Percentiles rank a stretch among this genome's conserved stretches.
Evolutionary conservation across 2,888 invertebrate genomes (phyloP).

Genomic region (Pammene fasciana): DNA sequence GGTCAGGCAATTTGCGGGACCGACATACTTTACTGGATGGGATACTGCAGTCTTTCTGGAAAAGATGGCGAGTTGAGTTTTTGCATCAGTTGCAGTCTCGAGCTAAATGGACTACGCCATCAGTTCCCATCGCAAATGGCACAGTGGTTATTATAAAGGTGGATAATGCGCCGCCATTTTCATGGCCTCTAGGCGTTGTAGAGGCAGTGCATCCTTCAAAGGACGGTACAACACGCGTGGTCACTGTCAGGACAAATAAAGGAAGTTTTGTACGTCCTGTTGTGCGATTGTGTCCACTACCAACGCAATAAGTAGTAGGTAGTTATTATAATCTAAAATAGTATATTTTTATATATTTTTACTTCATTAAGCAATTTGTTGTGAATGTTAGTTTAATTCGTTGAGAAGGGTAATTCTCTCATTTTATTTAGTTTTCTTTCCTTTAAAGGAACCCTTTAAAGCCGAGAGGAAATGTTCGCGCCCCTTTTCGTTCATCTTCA

Average conservation of each 20-base stretch:
- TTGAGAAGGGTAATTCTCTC: no score
- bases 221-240: background rate
- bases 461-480: no score
- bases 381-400: no score
- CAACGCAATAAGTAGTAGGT: background rate
- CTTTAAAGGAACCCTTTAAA: no score
- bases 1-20: background rate
- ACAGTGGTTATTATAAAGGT: background rate
- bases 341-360: no score
- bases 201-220: background rate
- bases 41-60: slow-evolving; percentile 11
- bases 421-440: no score
- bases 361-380: no score
- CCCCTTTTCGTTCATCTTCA: no score
- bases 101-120: background rate
- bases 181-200: background rate
- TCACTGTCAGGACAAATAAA: background rate
- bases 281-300: slow-evolving; percentile 3
- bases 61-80: background rate
- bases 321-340: no score
- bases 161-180: background rate
- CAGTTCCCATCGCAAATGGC: background rate
- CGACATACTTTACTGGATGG: background rate
- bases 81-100: slow-evolving; percentile 2
- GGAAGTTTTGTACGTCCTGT: background rate